phyloP scores from a whole-genome alignment of 2,797 vertebrate species.

The Astyanax mexicanus region DNA sequence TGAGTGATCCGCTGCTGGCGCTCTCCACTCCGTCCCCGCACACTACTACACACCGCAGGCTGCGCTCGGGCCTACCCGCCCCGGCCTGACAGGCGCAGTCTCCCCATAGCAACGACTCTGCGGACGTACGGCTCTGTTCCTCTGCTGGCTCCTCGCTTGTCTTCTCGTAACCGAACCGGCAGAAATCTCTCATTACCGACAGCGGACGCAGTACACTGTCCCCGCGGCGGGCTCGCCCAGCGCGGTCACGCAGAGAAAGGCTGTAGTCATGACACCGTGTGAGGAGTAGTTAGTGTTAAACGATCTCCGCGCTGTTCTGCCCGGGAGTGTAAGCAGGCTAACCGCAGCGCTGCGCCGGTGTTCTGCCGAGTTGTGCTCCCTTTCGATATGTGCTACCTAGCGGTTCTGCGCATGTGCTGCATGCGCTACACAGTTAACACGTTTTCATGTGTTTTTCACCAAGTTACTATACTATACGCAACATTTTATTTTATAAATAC shows the following conservation, averaged over 20 bases:
- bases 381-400: no score
- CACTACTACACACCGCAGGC: constrained; percentile 48
- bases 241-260: neutral
- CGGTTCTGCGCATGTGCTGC: no score
- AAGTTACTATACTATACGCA: no score
- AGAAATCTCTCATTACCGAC: constrained; percentile 42
- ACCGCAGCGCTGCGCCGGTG: constrained; percentile 20
- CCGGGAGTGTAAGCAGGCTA: neutral
- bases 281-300: constrained; percentile 19
- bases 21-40: neutral
- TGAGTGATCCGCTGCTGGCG: constrained; percentile 23
- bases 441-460: no score
- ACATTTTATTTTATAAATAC: no score
- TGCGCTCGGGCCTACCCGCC: constrained; percentile 57
- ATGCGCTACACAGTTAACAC: no score
- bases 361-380: constrained; percentile 11
- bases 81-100: constrained; percentile 50
- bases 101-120: constrained; percentile 58
- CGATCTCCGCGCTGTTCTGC: neutral
- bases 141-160: constrained; percentile 40
- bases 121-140: constrained; percentile 32
- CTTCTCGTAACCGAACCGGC: constrained; percentile 46
- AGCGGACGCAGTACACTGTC: constrained; percentile 5
- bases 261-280: constrained; percentile 26
- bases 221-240: neutral